These are phyloP conservation scores for Sitta europaea DNA, from an alignment of 2,113 vertebrate genomes.

Conservation along the genomic window DNA sequence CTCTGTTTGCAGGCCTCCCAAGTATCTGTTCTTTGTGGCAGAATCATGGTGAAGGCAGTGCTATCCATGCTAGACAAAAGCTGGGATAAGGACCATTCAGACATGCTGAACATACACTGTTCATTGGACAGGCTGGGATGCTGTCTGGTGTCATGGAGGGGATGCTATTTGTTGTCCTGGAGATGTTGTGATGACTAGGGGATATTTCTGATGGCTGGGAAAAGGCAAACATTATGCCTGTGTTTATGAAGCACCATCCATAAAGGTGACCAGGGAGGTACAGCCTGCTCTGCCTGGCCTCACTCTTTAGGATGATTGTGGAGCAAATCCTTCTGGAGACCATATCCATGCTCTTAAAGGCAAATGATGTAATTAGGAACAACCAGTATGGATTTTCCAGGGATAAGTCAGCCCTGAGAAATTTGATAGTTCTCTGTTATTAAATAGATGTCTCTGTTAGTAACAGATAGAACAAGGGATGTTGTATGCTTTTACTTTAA, in stretches of 20 bases:
- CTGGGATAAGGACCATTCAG: background rate
- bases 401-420: background rate
- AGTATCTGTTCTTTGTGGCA: background rate
- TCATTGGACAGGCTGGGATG: background rate
- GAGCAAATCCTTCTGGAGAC: background rate
- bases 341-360: background rate
- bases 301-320: background rate
- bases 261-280: background rate
- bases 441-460: background rate
- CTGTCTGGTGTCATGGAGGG: background rate
- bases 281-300: background rate
- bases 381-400: background rate
- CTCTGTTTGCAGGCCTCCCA: background rate
- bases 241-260: background rate
- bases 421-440: background rate
- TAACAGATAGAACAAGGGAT: background rate
- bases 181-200: background rate
- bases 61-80: background rate
- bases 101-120: background rate
- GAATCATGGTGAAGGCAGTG: background rate
- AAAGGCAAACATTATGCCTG: background rate
- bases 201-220: background rate
- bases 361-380: background rate
- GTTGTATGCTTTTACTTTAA: background rate
- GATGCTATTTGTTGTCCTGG: background rate